Conservation (phyloP, 2,797 vertebrate species). For the Sarcophilus harrisii region DNA sequence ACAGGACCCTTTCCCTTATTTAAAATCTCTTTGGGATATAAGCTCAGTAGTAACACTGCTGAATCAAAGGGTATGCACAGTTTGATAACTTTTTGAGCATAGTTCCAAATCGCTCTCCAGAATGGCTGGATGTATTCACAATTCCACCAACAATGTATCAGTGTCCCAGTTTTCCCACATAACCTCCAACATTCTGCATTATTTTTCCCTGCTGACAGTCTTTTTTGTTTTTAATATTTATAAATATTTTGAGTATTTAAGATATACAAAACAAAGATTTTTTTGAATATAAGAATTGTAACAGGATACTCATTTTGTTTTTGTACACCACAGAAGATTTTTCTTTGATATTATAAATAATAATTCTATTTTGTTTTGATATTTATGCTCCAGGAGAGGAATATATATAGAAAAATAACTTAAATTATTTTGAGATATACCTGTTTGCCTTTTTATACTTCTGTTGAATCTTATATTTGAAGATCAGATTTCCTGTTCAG, state of each 20-base stretch:
- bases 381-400: background rate
- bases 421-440: conserved; percentile 11
- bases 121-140: no score
- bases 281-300: background rate
- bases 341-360: background rate
- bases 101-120: no score
- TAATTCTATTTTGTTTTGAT: conserved; percentile 41
- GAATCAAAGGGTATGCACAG: no score
- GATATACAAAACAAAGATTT: background rate
- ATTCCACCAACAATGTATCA: no score
- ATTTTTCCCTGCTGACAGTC: background rate
- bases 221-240: conserved; percentile 24
- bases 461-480: no score
- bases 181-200: no score
- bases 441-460: background rate
- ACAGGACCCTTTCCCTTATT: no score
- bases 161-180: no score
- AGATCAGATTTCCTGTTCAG: no score
- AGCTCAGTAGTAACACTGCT: no score
- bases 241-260: background rate
- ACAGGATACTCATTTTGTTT: background rate
- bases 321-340: background rate
- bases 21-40: no score
- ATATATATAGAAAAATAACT: background rate
- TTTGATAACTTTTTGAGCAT: no score